Conservation (phyloP, 2,797 vertebrate species). For the Peromyscus nudipes region DNA sequence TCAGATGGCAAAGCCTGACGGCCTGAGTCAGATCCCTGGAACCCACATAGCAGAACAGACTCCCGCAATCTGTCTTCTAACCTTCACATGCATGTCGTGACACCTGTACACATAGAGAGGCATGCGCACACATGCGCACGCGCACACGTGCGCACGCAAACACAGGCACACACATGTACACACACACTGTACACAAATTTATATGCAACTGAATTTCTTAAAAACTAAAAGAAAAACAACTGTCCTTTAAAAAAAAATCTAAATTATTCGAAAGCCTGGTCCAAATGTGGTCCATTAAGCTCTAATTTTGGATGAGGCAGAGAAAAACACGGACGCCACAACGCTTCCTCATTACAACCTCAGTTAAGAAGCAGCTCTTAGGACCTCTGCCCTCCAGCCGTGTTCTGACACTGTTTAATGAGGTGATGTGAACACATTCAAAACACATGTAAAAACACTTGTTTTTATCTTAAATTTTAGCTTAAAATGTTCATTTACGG, state of each 20-base stretch:
- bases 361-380: constrained; percentile 38
- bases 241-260: not conserved
- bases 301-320: not conserved
- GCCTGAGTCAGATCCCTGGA: not conserved
- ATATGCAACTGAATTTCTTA: not conserved
- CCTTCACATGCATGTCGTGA: not conserved
- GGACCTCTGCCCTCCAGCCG: constrained; percentile 10
- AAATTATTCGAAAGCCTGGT: constrained; percentile 58
- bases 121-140: no score
- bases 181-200: not conserved
- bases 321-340: not conserved
- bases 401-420: constrained; percentile 57
- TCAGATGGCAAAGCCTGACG: not conserved
- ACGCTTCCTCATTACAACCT: constrained; percentile 41
- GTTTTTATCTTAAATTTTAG: constrained; percentile 31
- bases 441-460: constrained; percentile 48
- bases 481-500: constrained; percentile 3
- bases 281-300: constrained; percentile 51
- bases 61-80: not conserved
- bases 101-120: not conserved
- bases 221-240: not conserved
- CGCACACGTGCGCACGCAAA: rapidly evolving
- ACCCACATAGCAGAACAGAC: not conserved
- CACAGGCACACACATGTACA: no score
- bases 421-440: constrained; percentile 39